Base-by-base conservation (phyloP, 2,888 invertebrate species). In the Zhuqinia jingwanae region DNA sequence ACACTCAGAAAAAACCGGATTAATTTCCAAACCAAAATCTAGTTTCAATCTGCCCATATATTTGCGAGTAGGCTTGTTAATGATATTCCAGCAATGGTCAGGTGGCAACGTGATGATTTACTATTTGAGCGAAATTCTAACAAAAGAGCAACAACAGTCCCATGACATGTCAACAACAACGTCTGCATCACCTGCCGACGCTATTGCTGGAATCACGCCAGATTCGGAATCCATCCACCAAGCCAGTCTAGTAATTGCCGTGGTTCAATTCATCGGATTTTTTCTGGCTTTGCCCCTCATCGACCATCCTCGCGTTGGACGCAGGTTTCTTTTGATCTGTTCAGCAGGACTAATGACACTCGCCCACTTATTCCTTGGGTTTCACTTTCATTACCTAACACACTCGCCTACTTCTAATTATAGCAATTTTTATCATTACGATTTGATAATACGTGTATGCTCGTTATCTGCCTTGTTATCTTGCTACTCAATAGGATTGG, bases 211-310 rank as follows among this genome's bases (percentile, higher is more conserved):
- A n/a, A n/a, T n/a, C n/a, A n/a, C n/a, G n/a, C n/a, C n/a, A n/a
- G n/a, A n/a, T 58, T 58, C 77, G 17, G 15, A 10, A 17, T 30
- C 75, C 8, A 75, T 96, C 0, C 94, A 94, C 30, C 91, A 95
- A 15, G 95, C 96, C 10, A 95, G 97, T 20, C 96, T 97, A 88
- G 94, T 96, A 42, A 95, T 98, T 2, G 96, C 96, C 0, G 93
- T 95, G 0, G 96, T 97, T 0, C 97, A 97, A 93, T 96, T 93
- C n/a, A 83, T 94, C 10, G 94, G 94, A 3, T 94, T 94, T 22
- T 93, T 94, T 13, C 92, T 94, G 87, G 94, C 94, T 0, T 94
- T 94, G 0, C 93, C 94, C 88, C 92, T 94, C 80, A 94, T 94
- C 1, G 95, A 95, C 91, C 78, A 78, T 25, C 3, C 20, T 20